phyloP scores from a whole-genome alignment of 2,888 invertebrate genomes.

The Agrochola circellaris region DNA sequence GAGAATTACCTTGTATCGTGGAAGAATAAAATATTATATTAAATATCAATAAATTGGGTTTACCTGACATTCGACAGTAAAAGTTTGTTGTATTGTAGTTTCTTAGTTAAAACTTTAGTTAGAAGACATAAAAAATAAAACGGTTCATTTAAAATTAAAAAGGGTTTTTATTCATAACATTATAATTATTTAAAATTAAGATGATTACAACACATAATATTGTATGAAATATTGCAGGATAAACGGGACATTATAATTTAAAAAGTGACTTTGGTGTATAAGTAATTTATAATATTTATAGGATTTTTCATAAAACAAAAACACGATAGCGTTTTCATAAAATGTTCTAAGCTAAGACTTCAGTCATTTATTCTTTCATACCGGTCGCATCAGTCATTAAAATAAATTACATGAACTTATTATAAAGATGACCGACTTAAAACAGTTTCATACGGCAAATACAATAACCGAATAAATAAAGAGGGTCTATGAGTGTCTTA shows the following conservation, averaged over 20 bases:
- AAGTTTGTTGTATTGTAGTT: neutral
- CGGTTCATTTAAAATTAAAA: neutral
- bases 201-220: constrained; percentile 11
- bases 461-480: constrained; percentile 36
- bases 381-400: constrained; percentile 13
- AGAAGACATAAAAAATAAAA: constrained; percentile 4
- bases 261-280: constrained; percentile 30
- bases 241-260: constrained; percentile 16
- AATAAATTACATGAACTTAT: constrained; percentile 34
- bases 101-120: neutral
- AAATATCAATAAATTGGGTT: constrained; percentile 59
- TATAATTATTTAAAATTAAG: constrained; percentile 19
- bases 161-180: constrained; percentile 11
- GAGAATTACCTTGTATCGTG: constrained; percentile 82
- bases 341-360: constrained; percentile 27
- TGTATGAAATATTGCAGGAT: constrained; percentile 9
- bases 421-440: constrained; percentile 12
- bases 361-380: constrained; percentile 29
- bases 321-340: constrained; percentile 3
- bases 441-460: constrained; percentile 9
- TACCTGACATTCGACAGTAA: neutral
- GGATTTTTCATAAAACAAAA: constrained; percentile 4
- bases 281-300: constrained; percentile 13
- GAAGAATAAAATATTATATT: constrained; percentile 77
- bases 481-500: constrained; percentile 2